Conservation (phyloP, 92 coral and sea anemone genomes). For the Phenganax marumi region DNA sequence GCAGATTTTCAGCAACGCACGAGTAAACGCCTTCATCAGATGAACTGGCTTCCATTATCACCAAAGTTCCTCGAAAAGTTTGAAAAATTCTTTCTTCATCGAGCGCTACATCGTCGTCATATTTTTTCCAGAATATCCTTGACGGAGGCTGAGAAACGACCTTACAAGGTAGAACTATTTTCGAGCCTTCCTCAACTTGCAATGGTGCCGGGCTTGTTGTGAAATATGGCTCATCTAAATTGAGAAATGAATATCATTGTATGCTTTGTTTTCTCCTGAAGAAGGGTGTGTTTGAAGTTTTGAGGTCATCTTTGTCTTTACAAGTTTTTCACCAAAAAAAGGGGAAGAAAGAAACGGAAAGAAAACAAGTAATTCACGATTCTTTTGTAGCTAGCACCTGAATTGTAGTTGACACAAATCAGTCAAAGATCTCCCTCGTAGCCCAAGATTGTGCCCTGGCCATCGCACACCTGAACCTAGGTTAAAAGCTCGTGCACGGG, state of each 20-base stretch:
- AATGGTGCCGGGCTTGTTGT: neutral
- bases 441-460: too few species aligned
- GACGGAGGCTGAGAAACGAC: constrained; percentile 14
- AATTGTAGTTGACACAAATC: too few species aligned
- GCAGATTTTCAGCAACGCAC: constrained; percentile 9
- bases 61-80: constrained; percentile 12
- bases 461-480: too few species aligned
- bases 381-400: too few species aligned
- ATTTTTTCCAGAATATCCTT: constrained; percentile 18
- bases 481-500: too few species aligned
- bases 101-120: constrained; percentile 10
- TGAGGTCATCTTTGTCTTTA: neutral
- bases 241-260: neutral
- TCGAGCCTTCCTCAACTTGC: constrained; percentile 18
- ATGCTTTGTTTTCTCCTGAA: neutral
- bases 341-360: too few species aligned
- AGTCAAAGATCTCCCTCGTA: too few species aligned
- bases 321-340: too few species aligned
- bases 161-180: constrained; percentile 9
- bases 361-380: too few species aligned
- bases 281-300: neutral
- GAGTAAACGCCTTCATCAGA: constrained; percentile 24
- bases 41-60: constrained; percentile 16
- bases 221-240: constrained; percentile 33
- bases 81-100: constrained; percentile 29